phyloP scores from a whole-genome alignment of 2,888 invertebrate genomes.

The Altica lythri region DNA sequence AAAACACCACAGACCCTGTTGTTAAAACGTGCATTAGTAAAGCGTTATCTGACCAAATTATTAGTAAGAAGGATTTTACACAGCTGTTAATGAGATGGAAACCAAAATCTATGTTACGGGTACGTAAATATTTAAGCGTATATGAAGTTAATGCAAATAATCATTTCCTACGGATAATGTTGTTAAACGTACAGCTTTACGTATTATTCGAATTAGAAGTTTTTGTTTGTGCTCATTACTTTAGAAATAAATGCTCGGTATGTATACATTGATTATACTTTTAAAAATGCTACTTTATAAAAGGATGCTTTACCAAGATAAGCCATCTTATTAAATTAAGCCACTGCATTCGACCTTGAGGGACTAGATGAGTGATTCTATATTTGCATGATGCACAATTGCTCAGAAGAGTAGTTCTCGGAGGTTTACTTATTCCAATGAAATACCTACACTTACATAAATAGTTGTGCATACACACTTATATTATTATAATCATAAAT shows the following conservation, averaged over 20 bases:
- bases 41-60: conserved; percentile 9
- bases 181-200: background rate
- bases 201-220: too few species aligned
- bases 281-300: background rate
- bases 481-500: too few species aligned
- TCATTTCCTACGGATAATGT: background rate
- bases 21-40: background rate
- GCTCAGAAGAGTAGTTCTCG: too few species aligned
- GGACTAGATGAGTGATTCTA: too few species aligned
- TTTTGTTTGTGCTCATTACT: too few species aligned
- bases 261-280: background rate
- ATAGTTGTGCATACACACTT: too few species aligned
- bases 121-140: background rate
- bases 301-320: too few species aligned
- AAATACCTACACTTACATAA: too few species aligned
- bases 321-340: too few species aligned
- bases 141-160: background rate
- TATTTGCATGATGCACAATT: too few species aligned
- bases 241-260: background rate
- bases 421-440: too few species aligned
- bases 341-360: too few species aligned
- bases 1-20: background rate
- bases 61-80: conserved; percentile 6
- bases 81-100: conserved; percentile 16
- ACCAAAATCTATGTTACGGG: background rate